A percentile compares a stretch with the other conserved stretches of the same genome.
These are phyloP conservation scores for Dryas iulia DNA, from an alignment of 1,140 invertebrate genomes.

Conservation along the genomic window DNA sequence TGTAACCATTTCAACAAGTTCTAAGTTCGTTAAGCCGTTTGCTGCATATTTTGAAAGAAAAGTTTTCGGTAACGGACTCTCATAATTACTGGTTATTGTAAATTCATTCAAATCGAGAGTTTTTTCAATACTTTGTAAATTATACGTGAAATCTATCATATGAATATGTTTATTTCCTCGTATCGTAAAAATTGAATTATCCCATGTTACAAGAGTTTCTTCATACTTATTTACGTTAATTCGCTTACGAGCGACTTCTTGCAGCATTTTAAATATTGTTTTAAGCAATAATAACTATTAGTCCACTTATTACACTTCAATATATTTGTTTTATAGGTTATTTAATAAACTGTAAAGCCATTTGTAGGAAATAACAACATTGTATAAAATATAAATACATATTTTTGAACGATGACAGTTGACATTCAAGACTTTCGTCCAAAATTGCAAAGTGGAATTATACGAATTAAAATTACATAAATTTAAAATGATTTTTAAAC, in stretches of 20 bases:
- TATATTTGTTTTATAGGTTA: not conserved
- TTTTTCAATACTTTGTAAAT: slow-evolving; percentile 57
- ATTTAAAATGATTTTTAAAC: too few species aligned
- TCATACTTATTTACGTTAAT: slow-evolving; percentile 52
- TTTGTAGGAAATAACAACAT: not conserved
- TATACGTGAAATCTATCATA: slow-evolving; percentile 51
- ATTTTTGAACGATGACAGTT: not conserved
- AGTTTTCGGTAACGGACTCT: slow-evolving; percentile 42
- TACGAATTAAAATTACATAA: too few species aligned
- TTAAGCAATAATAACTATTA: not conserved
- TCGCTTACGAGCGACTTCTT: slow-evolving; percentile 49
- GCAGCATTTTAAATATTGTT: slow-evolving; percentile 30
- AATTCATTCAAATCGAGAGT: slow-evolving; percentile 48
- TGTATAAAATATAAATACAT: not conserved
- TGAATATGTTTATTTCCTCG: slow-evolving; percentile 47
- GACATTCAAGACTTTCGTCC: too few species aligned
- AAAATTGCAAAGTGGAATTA: too few species aligned
- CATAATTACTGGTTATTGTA: slow-evolving; percentile 38
- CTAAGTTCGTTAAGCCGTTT: slow-evolving; percentile 46
- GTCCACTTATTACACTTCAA: not conserved
- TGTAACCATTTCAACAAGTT: slow-evolving; percentile 54
- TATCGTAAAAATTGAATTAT: slow-evolving; percentile 45
- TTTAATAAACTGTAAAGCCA: not conserved
- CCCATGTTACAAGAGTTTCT: slow-evolving; percentile 42
- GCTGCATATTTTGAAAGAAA: slow-evolving; percentile 43